These are phyloP conservation scores for Mus musculus DNA, from an alignment of 2,113 vertebrate species.

Conservation along the genomic window DNA sequence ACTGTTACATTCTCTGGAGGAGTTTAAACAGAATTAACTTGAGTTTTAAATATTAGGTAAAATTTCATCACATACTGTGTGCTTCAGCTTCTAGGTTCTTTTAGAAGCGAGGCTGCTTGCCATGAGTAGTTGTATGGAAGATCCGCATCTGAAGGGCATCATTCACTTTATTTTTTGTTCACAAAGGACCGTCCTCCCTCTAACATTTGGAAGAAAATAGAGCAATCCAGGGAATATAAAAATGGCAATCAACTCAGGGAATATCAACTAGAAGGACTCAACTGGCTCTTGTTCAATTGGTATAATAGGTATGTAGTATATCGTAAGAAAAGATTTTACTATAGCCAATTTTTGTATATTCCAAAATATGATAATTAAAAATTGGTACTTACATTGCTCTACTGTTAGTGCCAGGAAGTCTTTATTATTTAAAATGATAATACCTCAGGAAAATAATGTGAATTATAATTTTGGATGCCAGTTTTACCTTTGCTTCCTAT, in stretches of 20 bases:
- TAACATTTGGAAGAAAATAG: conserved; percentile 98
- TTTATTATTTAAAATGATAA: conserved; percentile 33
- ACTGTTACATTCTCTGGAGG: conserved; percentile 32
- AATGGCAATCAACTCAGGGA: conserved; percentile 99
- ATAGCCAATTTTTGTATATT: neutral
- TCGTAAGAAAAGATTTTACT: neutral
- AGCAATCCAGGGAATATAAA: conserved; percentile 96
- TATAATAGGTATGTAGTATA: conserved; percentile 94
- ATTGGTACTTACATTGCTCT: neutral
- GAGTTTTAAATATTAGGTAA: neutral
- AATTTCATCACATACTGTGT: conserved; percentile 7
- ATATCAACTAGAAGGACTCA: conserved; percentile 99
- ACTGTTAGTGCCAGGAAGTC: neutral
- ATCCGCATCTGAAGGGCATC: neutral
- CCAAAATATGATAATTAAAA: conserved; percentile 42
- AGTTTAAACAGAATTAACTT: conserved; percentile 35
- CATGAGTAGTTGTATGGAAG: conserved; percentile 6
- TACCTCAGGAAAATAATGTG: conserved; percentile 12
- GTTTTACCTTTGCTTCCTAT: neutral
- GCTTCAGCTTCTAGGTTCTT: conserved; percentile 35
- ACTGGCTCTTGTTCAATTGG: conserved; percentile 99
- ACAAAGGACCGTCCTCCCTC: conserved; percentile 96
- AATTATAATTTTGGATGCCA: conserved; percentile 29
- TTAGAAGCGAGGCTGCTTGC: conserved; percentile 42
- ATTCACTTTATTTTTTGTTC: conserved; percentile 59